Percentiles rank a stretch among this genome's conserved stretches.
These are phyloP conservation scores for Gnatocerus cornutus DNA, from an alignment of 2,888 invertebrate genomes.

Conservation along the genomic window DNA sequence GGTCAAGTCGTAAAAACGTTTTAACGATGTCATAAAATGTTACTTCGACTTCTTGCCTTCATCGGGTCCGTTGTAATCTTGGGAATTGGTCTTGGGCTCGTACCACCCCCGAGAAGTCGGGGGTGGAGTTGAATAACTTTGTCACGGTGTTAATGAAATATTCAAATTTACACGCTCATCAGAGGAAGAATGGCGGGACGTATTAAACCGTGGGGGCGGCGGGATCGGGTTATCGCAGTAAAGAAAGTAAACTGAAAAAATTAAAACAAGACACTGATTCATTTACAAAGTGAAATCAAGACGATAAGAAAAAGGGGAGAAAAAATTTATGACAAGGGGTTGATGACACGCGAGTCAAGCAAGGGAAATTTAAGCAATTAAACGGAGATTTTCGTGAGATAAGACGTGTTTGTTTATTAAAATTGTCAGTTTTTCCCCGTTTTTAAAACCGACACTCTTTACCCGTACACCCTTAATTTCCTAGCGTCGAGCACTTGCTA, in stretches of 20 bases:
- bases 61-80: too few species aligned
- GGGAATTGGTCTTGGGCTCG: background rate
- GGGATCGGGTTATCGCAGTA: background rate
- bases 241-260: background rate
- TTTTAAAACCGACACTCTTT: background rate
- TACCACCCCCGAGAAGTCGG: slow-evolving; percentile 1
- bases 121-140: slow-evolving; percentile 17
- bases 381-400: background rate
- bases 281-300: too few species aligned
- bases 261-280: too few species aligned
- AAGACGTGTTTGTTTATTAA: background rate
- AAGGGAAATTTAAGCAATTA: background rate
- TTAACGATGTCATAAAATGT: slow-evolving; percentile 18
- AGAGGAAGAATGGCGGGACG: slow-evolving; percentile 42
- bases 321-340: background rate
- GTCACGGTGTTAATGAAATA: slow-evolving; percentile 49
- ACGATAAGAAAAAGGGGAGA: background rate
- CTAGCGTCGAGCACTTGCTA: too few species aligned
- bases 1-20: slow-evolving; percentile 13
- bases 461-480: too few species aligned
- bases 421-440: background rate
- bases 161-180: slow-evolving; percentile 52
- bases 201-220: slow-evolving; percentile 13
- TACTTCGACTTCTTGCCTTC: background rate
- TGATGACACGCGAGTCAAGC: background rate